Evolutionary conservation across 2,888 invertebrate species (phyloP).

Genomic region (Ochropacha duplaris): DNA sequence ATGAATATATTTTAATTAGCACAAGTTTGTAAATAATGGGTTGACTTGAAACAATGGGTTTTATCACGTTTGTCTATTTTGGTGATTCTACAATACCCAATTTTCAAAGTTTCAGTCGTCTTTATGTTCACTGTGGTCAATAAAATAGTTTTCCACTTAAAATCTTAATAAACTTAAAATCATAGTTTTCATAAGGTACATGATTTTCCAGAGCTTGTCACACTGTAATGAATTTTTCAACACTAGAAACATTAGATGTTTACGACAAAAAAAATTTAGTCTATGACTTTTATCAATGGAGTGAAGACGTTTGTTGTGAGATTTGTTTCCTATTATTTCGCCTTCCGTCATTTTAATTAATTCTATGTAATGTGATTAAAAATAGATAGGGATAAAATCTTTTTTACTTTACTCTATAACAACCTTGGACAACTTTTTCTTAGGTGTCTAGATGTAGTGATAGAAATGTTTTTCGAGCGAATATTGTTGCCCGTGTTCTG

Average conservation of each 20-base stretch:
- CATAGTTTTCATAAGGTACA: no score
- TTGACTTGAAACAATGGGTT: no score
- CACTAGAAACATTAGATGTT: conserved; percentile 1
- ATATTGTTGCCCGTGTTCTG: conserved; percentile 73
- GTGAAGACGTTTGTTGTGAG: conserved; percentile 73
- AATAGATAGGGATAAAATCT: conserved; percentile 65
- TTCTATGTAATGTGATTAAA: conserved; percentile 68
- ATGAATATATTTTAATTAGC: no score
- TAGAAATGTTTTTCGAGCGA: conserved; percentile 72
- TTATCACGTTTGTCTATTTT: no score
- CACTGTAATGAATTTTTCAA: conserved; percentile 7
- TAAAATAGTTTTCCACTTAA: no score
- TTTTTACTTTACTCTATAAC: conserved; percentile 64
- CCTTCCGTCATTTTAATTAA: conserved; percentile 70
- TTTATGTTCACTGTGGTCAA: no score
- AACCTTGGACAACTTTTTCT: conserved; percentile 51
- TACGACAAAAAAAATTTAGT: conserved; percentile 44
- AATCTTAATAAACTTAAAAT: no score
- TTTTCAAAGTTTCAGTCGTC: no score
- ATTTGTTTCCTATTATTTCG: conserved; percentile 75
- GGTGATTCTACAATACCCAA: no score
- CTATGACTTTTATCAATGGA: conserved; percentile 73
- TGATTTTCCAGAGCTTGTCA: background rate
- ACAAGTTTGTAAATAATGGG: no score
- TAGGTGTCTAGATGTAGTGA: conserved; percentile 72